Conservation (phyloP, 2,797 vertebrate species). For the Adelosebastes latens region DNA sequence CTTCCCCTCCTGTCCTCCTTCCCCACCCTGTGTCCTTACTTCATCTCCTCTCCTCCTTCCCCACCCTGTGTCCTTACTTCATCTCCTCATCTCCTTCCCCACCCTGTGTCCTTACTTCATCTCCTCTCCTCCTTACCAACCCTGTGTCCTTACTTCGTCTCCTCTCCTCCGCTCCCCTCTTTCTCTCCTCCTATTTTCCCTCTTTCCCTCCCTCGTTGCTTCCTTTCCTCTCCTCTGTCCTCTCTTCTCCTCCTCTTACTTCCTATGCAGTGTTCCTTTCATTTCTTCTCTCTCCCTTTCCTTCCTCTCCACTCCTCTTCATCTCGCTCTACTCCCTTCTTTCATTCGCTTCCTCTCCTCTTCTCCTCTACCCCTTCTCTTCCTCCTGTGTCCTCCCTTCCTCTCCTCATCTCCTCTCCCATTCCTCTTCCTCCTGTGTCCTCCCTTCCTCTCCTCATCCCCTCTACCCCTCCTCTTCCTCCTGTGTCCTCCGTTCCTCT, state of each 20-base stretch:
- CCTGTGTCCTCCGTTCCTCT: no score
- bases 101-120: no score
- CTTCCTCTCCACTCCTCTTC: neutral
- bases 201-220: neutral
- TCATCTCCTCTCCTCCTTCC: no score
- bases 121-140: slow-evolving; percentile 10
- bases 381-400: neutral
- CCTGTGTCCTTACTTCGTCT: neutral
- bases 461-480: no score
- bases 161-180: neutral
- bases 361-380: no score
- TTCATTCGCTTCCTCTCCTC: no score
- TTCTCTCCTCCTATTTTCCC: neutral
- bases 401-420: neutral
- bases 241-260: neutral
- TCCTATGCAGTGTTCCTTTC: no score
- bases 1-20: neutral
- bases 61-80: neutral
- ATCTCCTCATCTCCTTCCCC: neutral
- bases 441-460: neutral
- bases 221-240: neutral
- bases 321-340: neutral
- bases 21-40: neutral
- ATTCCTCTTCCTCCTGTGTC: neutral
- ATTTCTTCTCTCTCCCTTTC: neutral